Evolutionary conservation across 2,113 vertebrate species (phyloP), one percentile per base, ranked within the genome.

Genomic region (Mobula birostris): DNA sequence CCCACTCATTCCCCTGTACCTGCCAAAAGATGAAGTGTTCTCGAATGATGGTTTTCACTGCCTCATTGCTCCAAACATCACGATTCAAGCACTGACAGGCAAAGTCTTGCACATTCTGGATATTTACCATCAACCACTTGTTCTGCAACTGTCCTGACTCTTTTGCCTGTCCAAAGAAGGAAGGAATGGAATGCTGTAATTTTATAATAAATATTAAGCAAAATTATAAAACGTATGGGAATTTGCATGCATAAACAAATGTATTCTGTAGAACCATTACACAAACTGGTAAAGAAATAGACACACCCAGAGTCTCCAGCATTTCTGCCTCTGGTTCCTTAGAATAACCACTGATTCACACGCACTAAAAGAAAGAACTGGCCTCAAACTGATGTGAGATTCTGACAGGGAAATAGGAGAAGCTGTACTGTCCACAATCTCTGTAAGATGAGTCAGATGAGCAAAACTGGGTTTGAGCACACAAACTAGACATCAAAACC

Each of bases 41-140:
- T 96, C 98, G 96, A 95, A 99, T 99, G 95, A 99, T 97, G 95
- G 97, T 98, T 96, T 98, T 99, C 95, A 99, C 99, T 56, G 98
- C 98, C 83, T 99, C 98, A 0, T 99, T 99, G 95, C 99, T 99
- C 99, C 99, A 99, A 9, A 99, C 98, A 0, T 99, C 99, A 0
- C 99, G 97, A 95, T 99, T 99, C 83, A 99, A 97, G 95, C 99
- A 99, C 96, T 99, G 99, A 95, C 99, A 99, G 78, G 99, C 98
- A 91, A 99, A 99, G 95, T 99, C 99, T 95, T 99, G 98, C 85
- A 99, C 99, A 2, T 99, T 99, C 94, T 99, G 99, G 94, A 99
- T 99, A 96, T 99, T 99, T 96, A 99, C 99, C 99, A 99, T 99
- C 80, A 99, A 97, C 99, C 99, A 99, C 85, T 99, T 99, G 97